Evolutionary conservation across 23 tunicate species (phyloP).

Genomic region (Ascidia mentula): DNA sequence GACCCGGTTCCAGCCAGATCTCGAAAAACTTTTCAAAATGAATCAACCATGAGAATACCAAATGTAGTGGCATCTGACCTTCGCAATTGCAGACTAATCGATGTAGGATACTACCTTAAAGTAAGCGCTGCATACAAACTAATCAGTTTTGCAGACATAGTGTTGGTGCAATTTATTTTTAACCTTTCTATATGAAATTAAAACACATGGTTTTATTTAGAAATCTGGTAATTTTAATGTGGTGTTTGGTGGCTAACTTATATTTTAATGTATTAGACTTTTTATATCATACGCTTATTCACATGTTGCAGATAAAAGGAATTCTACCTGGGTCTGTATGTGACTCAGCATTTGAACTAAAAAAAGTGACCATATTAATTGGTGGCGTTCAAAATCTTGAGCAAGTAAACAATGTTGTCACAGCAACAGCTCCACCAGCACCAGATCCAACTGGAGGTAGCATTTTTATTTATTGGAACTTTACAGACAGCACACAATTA

Average conservation of each 20-base stretch:
- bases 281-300: too few species aligned
- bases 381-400: neutral
- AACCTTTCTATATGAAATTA: too few species aligned
- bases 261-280: too few species aligned
- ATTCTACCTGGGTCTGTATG: neutral
- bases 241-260: too few species aligned
- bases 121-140: neutral
- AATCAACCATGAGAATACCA: constrained; percentile 23
- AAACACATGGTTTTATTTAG: too few species aligned
- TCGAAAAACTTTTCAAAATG: constrained; percentile 24
- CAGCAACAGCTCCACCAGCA: neutral
- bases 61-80: constrained; percentile 32
- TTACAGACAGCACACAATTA: too few species aligned
- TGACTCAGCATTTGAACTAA: neutral
- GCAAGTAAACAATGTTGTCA: neutral
- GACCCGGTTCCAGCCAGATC: neutral
- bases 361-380: neutral
- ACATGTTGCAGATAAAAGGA: neutral
- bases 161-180: too few species aligned
- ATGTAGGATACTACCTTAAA: constrained; percentile 5
- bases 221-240: too few species aligned
- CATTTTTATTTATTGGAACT: too few species aligned
- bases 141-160: too few species aligned
- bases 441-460: too few species aligned
- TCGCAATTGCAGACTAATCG: constrained; percentile 35